Conservation (phyloP, 2,888 invertebrate species). For the Apotomis turbidana region DNA sequence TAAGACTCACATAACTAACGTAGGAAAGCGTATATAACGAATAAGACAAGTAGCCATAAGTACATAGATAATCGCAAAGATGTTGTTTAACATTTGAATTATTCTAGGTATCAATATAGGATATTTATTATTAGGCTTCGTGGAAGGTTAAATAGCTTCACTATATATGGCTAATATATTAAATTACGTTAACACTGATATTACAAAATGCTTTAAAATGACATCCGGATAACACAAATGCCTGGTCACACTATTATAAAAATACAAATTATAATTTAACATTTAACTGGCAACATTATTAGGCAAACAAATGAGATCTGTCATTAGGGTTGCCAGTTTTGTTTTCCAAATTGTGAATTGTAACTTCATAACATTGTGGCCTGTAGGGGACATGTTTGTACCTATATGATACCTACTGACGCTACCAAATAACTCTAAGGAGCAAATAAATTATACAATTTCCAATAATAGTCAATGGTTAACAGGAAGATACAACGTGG, state of each 20-base stretch:
- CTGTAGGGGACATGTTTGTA: conserved; percentile 61
- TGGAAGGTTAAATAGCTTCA: conserved; percentile 65
- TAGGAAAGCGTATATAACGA: conserved; percentile 73
- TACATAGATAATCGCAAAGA: conserved; percentile 59
- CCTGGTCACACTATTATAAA: conserved; percentile 19
- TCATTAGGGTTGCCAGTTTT: conserved; percentile 9
- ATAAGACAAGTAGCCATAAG: conserved; percentile 75
- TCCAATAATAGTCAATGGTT: conserved; percentile 47
- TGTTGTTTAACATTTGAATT: conserved; percentile 49
- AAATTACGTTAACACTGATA: conserved; percentile 64
- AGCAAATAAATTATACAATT: conserved; percentile 56
- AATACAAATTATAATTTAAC: conserved; percentile 16
- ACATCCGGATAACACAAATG: conserved; percentile 52
- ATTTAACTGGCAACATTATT: conserved; percentile 6
- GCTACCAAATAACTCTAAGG: conserved; percentile 54
- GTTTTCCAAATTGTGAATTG: conserved; percentile 53
- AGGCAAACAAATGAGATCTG: conserved; percentile 19
- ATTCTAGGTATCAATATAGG: conserved; percentile 77
- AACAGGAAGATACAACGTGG: conserved; percentile 65
- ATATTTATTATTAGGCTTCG: conserved; percentile 65
- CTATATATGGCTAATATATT: conserved; percentile 57
- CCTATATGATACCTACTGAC: conserved; percentile 75
- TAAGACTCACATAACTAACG: conserved; percentile 68
- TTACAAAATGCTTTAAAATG: conserved; percentile 70
- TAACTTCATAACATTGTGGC: conserved; percentile 47